Percentiles rank a stretch among this genome's conserved stretches.
Conservation (phyloP, 2,113 vertebrate genomes). For the Cyprinodon variegatus region DNA sequence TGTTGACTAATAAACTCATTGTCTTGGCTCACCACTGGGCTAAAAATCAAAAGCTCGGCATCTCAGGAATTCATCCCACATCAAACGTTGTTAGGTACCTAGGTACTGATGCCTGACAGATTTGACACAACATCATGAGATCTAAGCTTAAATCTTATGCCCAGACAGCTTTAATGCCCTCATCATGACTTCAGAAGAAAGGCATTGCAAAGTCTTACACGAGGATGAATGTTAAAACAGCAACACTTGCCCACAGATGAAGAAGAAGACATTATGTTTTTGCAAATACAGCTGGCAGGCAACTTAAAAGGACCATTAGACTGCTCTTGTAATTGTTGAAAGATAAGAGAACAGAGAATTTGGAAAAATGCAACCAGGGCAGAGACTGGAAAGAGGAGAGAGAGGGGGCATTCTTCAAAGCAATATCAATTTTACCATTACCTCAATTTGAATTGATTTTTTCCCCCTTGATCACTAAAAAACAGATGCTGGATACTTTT, state of each 20-base stretch:
- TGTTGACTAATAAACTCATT: slow-evolving; percentile 10
- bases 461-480: slow-evolving; percentile 59
- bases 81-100: slow-evolving; percentile 47
- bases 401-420: slow-evolving; percentile 75
- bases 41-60: slow-evolving; percentile 17
- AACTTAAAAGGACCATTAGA: slow-evolving; percentile 81
- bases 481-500: slow-evolving; percentile 74
- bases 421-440: slow-evolving; percentile 82
- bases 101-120: slow-evolving; percentile 57
- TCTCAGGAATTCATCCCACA: slow-evolving; percentile 54
- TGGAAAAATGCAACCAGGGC: slow-evolving; percentile 69
- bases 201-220: slow-evolving; percentile 50
- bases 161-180: slow-evolving; percentile 62
- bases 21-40: slow-evolving; percentile 7
- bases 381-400: slow-evolving; percentile 29
- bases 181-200: slow-evolving; percentile 71
- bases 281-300: slow-evolving; percentile 78
- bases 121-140: slow-evolving; percentile 57
- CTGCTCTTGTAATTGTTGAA: slow-evolving; percentile 78
- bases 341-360: slow-evolving; percentile 79
- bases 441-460: slow-evolving; percentile 79
- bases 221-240: slow-evolving; percentile 56
- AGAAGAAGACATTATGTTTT: slow-evolving; percentile 72
- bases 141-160: slow-evolving; percentile 57
- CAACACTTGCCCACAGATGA: slow-evolving; percentile 68